A percentile compares a stretch with the other conserved stretches of the same genome.
phyloP scores from a whole-genome alignment of 2,888 invertebrate genomes.

The Celastrina argiolus region DNA sequence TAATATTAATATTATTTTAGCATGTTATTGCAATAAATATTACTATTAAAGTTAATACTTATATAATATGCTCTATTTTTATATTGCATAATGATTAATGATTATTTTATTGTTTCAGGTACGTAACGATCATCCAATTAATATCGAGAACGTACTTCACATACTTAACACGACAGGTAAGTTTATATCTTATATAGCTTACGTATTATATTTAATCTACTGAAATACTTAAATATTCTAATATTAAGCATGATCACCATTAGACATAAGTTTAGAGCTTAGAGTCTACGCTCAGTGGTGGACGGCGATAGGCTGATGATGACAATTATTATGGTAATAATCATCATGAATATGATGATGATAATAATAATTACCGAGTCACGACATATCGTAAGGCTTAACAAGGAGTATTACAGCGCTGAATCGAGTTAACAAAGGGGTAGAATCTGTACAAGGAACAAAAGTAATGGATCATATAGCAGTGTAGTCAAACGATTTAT shows the following conservation, averaged over 20 bases:
- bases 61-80: conserved; percentile 1
- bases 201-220: not conserved
- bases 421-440: conserved; percentile 34
- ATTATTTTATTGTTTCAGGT: conserved; percentile 9
- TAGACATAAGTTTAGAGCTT: too few relatives aligned
- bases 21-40: not conserved
- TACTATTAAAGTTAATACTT: too few relatives aligned
- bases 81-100: not conserved
- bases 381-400: conserved; percentile 24
- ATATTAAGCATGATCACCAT: too few relatives aligned
- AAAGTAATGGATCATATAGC: conserved; percentile 29
- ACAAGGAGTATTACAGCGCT: conserved; percentile 28
- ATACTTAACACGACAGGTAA: not conserved
- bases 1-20: not conserved
- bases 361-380: not conserved
- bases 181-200: not conserved
- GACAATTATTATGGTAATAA: too few relatives aligned
- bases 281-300: too few relatives aligned
- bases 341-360: not conserved
- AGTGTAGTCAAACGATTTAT: conserved; percentile 1
- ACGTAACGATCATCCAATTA: not conserved
- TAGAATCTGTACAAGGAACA: conserved; percentile 35
- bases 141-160: not conserved
- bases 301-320: too few relatives aligned
- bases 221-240: not conserved